These are phyloP conservation scores for Brassicogethes aeneus DNA, from an alignment of 2,888 invertebrate species.

Conservation along the genomic window DNA sequence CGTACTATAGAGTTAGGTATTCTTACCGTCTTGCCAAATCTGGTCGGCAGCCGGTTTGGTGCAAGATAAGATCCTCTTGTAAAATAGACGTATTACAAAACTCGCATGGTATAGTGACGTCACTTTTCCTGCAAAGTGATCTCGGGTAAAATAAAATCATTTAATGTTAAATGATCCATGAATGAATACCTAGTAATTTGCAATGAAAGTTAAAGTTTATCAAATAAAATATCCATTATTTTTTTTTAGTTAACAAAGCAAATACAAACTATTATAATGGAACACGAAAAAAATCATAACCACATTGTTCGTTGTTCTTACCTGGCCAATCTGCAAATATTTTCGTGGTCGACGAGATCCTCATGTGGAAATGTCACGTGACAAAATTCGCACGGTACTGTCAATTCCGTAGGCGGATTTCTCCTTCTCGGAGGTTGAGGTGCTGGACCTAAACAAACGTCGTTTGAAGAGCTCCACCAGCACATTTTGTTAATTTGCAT, in stretches of 20 bases:
- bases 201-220: too few species aligned
- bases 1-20: too few species aligned
- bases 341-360: constrained; percentile 45
- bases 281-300: background rate
- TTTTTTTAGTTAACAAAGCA: too few species aligned
- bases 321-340: constrained; percentile 38
- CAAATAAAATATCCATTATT: too few species aligned
- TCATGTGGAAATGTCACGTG: constrained; percentile 44
- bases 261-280: too few species aligned
- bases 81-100: constrained; percentile 47
- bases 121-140: background rate
- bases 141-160: too few species aligned
- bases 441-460: constrained; percentile 38
- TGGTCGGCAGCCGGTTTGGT: constrained; percentile 43
- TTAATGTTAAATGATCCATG: too few species aligned
- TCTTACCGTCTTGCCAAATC: constrained; percentile 32
- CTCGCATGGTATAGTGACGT: constrained; percentile 44
- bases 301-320: background rate
- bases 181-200: too few species aligned
- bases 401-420: constrained; percentile 44
- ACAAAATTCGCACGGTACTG: constrained; percentile 50
- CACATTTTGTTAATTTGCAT: too few species aligned
- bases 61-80: constrained; percentile 43
- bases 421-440: constrained; percentile 41
- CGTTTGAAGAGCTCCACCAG: too few species aligned